Percentiles rank a stretch among this genome's conserved stretches.
These are phyloP conservation scores for Aramus guarauna DNA, from an alignment of 2,113 vertebrate species.

Conservation along the genomic window DNA sequence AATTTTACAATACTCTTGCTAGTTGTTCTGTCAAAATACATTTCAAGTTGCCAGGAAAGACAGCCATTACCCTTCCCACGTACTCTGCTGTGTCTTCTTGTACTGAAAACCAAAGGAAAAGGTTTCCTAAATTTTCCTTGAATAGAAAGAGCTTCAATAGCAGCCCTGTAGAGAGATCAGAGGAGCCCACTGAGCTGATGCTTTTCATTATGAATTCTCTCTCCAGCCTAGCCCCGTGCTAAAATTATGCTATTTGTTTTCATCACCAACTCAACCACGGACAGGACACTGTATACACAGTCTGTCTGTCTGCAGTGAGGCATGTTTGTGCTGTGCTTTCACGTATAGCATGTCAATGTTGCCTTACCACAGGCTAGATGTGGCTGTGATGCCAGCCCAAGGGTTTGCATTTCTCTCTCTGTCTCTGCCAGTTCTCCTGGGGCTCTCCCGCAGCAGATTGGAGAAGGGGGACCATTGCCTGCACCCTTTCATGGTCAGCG, in stretches of 20 bases:
- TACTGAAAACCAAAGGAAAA: not conserved
- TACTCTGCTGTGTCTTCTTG: not conserved
- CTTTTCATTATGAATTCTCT: not conserved
- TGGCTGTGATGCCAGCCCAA: not conserved
- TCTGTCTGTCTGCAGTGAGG: not conserved
- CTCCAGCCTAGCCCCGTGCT: not conserved
- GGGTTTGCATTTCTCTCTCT: not conserved
- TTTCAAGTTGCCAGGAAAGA: not conserved
- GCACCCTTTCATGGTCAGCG: not conserved
- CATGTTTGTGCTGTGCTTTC: not conserved
- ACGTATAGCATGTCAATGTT: accelerated
- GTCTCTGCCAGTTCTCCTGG: not conserved
- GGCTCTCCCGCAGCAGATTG: not conserved
- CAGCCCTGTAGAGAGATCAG: not conserved
- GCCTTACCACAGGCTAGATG: not conserved
- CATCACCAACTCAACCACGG: not conserved
- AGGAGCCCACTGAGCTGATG: not conserved
- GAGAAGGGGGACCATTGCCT: not conserved
- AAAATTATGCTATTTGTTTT: not conserved
- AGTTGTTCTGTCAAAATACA: not conserved
- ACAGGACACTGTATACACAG: not conserved
- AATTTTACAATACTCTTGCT: not conserved
- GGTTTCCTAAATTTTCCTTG: not conserved
- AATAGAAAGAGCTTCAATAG: not conserved
- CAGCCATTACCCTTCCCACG: not conserved